Conservation (phyloP, 2,888 invertebrate species). For the Cerastis leucographa region DNA sequence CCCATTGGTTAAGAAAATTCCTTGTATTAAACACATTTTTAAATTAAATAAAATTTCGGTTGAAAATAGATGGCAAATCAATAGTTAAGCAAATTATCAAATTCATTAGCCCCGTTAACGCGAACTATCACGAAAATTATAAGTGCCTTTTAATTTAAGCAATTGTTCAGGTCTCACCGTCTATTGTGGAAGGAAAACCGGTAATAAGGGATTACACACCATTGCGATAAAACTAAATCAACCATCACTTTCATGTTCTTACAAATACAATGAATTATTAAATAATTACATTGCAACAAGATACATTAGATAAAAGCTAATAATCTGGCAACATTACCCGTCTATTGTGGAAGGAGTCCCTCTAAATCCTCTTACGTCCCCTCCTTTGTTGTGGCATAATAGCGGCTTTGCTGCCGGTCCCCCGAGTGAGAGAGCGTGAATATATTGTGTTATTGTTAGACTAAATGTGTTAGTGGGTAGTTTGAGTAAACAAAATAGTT, state of each 20-base stretch:
- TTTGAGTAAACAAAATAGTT: slow-evolving; percentile 19
- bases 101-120: neutral
- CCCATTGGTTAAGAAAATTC: neutral
- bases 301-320: slow-evolving; percentile 28
- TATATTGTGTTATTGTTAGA: slow-evolving; percentile 48
- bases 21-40: neutral
- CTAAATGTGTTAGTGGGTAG: slow-evolving; percentile 21
- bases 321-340: slow-evolving; percentile 39
- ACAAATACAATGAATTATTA: neutral
- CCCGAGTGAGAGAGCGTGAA: slow-evolving; percentile 38
- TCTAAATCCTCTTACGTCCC: slow-evolving; percentile 63
- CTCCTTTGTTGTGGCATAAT: slow-evolving; percentile 59
- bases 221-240: neutral
- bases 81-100: neutral
- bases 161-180: neutral
- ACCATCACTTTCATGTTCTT: neutral
- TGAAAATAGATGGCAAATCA: neutral
- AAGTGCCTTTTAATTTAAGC: neutral
- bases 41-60: neutral
- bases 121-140: neutral
- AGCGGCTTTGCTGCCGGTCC: slow-evolving; percentile 45
- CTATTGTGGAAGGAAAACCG: no score
- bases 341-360: slow-evolving; percentile 29
- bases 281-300: slow-evolving; percentile 21
- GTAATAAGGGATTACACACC: neutral